phyloP scores from a whole-genome alignment of 2,888 invertebrate species.

The Drosophila macrospina region DNA sequence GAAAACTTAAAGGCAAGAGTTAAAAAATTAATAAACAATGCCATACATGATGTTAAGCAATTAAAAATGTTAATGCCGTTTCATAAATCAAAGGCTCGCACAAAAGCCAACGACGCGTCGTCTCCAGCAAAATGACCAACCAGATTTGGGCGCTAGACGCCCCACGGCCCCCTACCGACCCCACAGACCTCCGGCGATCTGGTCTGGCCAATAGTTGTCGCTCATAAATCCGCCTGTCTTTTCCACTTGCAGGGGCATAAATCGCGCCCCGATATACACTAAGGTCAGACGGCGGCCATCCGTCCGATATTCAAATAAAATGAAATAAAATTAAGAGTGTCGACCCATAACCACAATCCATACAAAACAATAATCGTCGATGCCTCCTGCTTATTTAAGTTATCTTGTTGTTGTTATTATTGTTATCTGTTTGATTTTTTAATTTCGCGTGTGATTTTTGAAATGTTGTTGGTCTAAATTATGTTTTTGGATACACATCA shows the following conservation, averaged over 20 bases:
- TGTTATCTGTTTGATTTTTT: constrained; percentile 10
- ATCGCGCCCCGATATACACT: constrained; percentile 53
- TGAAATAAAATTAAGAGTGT: constrained; percentile 69
- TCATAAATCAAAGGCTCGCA: constrained; percentile 80
- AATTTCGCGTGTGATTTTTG: constrained; percentile 31
- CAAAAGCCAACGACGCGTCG: not conserved
- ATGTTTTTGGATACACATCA: constrained; percentile 60
- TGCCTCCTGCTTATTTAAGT: constrained; percentile 52
- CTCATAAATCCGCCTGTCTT: constrained; percentile 75
- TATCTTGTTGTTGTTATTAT: constrained; percentile 12
- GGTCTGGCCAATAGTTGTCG: constrained; percentile 76
- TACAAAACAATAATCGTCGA: constrained; percentile 46
- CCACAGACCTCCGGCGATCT: constrained; percentile 33
- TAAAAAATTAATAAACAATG: constrained; percentile 83
- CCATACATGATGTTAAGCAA: constrained; percentile 83
- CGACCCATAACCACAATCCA: constrained; percentile 57
- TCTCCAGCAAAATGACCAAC: constrained; percentile 51
- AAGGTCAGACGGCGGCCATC: constrained; percentile 52
- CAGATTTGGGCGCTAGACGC: constrained; percentile 64
- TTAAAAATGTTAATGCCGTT: constrained; percentile 84
- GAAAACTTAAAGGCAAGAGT: constrained; percentile 35
- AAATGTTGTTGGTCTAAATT: constrained; percentile 57
- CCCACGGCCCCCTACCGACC: constrained; percentile 20
- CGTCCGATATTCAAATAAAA: constrained; percentile 63
- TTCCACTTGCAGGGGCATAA: constrained; percentile 49